These are phyloP conservation scores for Erythrocebus patas DNA, from an alignment of 2,113 vertebrate genomes.

Conservation along the genomic window DNA sequence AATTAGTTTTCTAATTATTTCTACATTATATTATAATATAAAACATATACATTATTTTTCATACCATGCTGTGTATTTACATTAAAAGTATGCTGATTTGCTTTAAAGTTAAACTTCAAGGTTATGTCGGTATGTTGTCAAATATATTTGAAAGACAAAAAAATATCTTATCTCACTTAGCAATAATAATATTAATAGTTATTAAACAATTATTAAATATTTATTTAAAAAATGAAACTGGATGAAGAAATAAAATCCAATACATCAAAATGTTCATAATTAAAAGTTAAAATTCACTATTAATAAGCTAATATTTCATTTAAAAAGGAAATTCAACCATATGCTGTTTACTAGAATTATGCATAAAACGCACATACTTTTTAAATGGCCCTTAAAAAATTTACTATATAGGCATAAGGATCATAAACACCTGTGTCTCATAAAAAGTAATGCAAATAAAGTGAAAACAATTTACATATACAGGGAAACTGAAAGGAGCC, in stretches of 20 bases:
- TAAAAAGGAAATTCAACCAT: neutral
- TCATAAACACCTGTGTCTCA: neutral
- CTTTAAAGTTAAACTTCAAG: neutral
- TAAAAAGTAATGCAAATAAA: neutral
- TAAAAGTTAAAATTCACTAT: neutral
- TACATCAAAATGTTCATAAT: neutral
- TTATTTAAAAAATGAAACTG: neutral
- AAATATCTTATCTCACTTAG: neutral
- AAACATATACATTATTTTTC: neutral
- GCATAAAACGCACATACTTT: neutral
- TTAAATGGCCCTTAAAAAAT: neutral
- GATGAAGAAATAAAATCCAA: neutral
- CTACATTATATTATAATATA: neutral
- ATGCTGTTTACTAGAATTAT: neutral
- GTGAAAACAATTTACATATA: neutral
- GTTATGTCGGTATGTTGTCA: neutral
- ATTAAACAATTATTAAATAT: no score
- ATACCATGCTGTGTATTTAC: neutral
- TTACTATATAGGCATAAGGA: neutral
- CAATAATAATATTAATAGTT: neutral
- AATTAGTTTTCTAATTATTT: neutral
- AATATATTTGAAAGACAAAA: neutral
- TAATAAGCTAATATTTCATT: neutral
- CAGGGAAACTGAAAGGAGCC: neutral
- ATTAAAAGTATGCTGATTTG: neutral